Evolutionary conservation across 2,888 invertebrate species (phyloP).

Genomic region (Lycocerus yunnanus): DNA sequence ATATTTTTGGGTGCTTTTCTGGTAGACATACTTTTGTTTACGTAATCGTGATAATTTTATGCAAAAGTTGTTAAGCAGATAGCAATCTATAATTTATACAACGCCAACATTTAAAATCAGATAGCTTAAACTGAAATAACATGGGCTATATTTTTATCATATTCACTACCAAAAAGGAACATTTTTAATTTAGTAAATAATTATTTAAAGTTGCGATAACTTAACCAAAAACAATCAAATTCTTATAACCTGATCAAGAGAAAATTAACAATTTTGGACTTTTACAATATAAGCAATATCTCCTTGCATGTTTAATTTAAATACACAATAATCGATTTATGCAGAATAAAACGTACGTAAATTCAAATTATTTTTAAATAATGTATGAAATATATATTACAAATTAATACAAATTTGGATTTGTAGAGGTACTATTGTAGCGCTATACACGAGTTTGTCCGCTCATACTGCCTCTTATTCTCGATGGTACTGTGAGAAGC

Average conservation of each 20-base stretch:
- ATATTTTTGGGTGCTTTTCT: background rate
- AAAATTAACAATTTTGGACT: background rate
- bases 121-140: background rate
- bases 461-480: too few species aligned
- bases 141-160: background rate
- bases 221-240: background rate
- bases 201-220: background rate
- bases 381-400: background rate
- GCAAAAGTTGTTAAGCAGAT: background rate
- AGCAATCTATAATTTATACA: background rate
- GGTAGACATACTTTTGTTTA: background rate
- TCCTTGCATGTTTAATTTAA: background rate
- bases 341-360: background rate
- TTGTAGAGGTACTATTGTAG: too few species aligned
- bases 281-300: background rate
- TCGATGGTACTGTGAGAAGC: too few species aligned
- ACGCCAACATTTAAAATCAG: background rate
- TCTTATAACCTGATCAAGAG: background rate
- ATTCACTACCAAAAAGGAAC: background rate
- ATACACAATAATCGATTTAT: background rate
- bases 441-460: too few species aligned
- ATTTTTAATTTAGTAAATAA: background rate
- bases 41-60: background rate
- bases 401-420: background rate
- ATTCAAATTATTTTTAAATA: background rate